Base-by-base conservation (phyloP, 1,140 invertebrate genomes). In the Mactra quadrangularis region DNA sequence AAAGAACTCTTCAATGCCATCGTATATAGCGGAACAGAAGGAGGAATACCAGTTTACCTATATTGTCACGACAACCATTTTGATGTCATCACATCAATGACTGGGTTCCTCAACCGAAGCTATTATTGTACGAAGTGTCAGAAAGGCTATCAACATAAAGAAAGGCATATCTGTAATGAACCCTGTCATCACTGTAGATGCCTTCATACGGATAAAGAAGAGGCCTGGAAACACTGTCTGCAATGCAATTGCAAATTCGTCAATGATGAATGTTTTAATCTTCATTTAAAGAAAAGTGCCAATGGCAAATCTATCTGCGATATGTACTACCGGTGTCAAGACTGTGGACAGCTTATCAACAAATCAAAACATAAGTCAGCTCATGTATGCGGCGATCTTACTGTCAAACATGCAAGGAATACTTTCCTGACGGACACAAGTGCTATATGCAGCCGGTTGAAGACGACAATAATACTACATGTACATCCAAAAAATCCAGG, bases 381-480 rank as follows among this genome's bases (percentile, higher is more conserved):
- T 2, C 84, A 77, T 57, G n/a, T 76, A 27, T 85, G 84, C 38
- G 72, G 66, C 11, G 60, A 85, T 55, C 47, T 29, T 84, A 79
- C 45, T 82, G 78, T 47, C 50, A 82, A 47, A 85, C 59, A 19
- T 85, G 77, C 27, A 85, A 82, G 53, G 71, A 76, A 13, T 85
- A 72, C 57, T 27, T 74, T 13, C 31, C 35, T 17, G 35, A 77
- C 41, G 72, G 47, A 1, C 77, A 85, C 47, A 57, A 68, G 55
- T 85, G 83, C 53, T 82, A 81, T 62, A 85, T 85, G 60, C 77
- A 81, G 71, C 57, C 70, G 38, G 62, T 64, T 29, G 45, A 78
- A 7, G 71, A 41, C 13, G 50, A 47, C n/a, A 29, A 64, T 11
- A 11, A 4, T 22, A 59, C n/a, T n/a, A n/a, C n/a, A n/a, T n/a